Conservation (phyloP, 2,888 invertebrate genomes). For the Nymphalis c-album region DNA sequence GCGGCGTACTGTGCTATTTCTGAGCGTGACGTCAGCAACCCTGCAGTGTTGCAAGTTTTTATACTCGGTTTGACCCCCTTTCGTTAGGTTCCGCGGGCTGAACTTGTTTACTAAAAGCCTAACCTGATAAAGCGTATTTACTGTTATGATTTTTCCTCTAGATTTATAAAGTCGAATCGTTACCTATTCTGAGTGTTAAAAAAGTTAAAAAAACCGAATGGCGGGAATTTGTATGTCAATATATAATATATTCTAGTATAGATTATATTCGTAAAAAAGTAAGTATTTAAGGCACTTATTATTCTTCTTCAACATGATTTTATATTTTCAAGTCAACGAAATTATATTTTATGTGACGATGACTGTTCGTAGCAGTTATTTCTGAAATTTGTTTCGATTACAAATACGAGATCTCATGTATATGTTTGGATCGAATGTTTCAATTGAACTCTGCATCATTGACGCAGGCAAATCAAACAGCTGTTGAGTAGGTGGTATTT, state of each 20-base stretch:
- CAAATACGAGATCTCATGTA: no score
- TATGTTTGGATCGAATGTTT: no score
- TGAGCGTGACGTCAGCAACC: slow-evolving; percentile 39
- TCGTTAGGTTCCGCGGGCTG: slow-evolving; percentile 24
- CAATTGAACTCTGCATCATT: no score
- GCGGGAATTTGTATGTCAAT: neutral
- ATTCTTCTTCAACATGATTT: no score
- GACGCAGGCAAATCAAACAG: no score
- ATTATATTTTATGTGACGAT: no score
- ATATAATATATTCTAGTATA: no score
- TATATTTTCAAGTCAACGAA: no score
- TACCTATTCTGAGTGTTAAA: slow-evolving; percentile 11
- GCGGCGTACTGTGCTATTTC: slow-evolving; percentile 37
- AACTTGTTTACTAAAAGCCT: slow-evolving; percentile 29
- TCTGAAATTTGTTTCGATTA: no score
- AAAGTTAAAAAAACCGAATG: slow-evolving; percentile 2
- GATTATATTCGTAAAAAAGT: neutral
- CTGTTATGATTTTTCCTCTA: slow-evolving; percentile 16
- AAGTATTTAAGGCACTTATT: neutral
- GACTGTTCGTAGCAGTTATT: no score
- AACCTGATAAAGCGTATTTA: slow-evolving; percentile 35
- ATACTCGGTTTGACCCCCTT: slow-evolving; percentile 39
- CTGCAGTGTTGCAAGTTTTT: slow-evolving; percentile 39
- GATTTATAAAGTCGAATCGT: slow-evolving; percentile 19
- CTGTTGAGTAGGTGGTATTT: no score